Evolutionary conservation across 1,140 invertebrate species (phyloP), one percentile per base, ranked within the genome.

Genomic region (Drosophila subobscura): DNA sequence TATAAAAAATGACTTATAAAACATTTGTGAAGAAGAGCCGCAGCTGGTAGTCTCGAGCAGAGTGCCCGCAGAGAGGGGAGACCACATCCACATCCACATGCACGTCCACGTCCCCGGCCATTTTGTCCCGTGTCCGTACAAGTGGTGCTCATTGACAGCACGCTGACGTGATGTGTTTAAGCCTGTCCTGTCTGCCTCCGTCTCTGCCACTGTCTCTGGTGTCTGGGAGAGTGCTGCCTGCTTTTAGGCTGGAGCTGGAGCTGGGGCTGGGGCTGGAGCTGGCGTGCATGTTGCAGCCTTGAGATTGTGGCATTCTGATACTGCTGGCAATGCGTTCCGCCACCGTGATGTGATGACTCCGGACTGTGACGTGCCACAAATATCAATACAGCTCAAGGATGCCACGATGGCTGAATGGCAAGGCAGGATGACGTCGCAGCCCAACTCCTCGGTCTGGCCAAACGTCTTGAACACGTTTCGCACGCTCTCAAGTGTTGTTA

Each of bases 141-240:
- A 86, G 81, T 86, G 77, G 56, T 60, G 65, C 81, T 86, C 81
- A 85, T 85, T 86, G 81, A 86, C 81, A 85, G 77, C 77, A 42
- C 77, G 68, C 73, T 86, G 81, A 86, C 81, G 77, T 85, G 81
- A 80, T 75, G 77, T 80, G 75, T 80, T 85, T 84, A 79, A 61
- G 65, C 47, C 60, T 66, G 40, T 49, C 20, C 70, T 20, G 16
- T 22, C 54, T 20, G 27, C 23, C 29, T 10, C 10, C 16, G 8
- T 14, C 27, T 14, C 33, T 54, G 7, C 25, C 29, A 10, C 2
- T 33, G 33, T 29, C 27, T 7, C 10, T 4, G 23, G 22, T 60
- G n/a, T 49, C 37, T 41, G 33, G 49, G 44, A 42, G 67, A 40
- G 54, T 65, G 55, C 25, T 74, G 81, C 64, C 49, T 60, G 63